These are phyloP conservation scores for Lypha dubia DNA, from an alignment of 2,888 invertebrate genomes.

Conservation along the genomic window DNA sequence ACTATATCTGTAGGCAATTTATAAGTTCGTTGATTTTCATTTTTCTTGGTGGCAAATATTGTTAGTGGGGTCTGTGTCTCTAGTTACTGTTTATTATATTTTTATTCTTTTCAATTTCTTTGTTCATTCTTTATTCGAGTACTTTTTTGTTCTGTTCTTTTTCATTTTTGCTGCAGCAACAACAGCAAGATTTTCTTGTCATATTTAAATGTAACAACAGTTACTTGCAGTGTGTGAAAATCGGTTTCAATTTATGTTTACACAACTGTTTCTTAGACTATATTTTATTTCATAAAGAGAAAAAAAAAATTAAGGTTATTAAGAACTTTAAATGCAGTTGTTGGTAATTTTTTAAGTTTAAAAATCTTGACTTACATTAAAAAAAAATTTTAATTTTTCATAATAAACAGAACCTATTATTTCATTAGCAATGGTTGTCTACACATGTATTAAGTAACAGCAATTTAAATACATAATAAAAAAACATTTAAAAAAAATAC, in stretches of 20 bases:
- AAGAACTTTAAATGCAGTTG: slow-evolving; percentile 31
- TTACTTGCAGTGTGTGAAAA: slow-evolving; percentile 68
- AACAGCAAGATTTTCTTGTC: slow-evolving; percentile 42
- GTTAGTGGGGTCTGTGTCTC: slow-evolving; percentile 10
- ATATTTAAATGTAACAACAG: slow-evolving; percentile 62
- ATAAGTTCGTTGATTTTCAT: slow-evolving; percentile 13
- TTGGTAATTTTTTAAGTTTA: neutral
- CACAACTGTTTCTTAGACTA: slow-evolving; percentile 55
- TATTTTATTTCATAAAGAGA: slow-evolving; percentile 7
- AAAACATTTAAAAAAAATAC: neutral
- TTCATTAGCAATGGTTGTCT: slow-evolving; percentile 2
- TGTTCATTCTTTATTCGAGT: slow-evolving; percentile 2
- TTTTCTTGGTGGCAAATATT: slow-evolving; percentile 22
- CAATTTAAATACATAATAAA: neutral
- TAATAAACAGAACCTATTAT: neutral
- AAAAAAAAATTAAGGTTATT: slow-evolving; percentile 20
- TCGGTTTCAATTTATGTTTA: slow-evolving; percentile 53
- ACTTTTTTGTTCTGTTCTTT: neutral
- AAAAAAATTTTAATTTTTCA: neutral
- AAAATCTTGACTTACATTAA: slow-evolving; percentile 7
- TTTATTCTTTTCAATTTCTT: neutral
- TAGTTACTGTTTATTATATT: slow-evolving; percentile 1
- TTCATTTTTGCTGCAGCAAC: neutral
- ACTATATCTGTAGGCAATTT: slow-evolving; percentile 25
- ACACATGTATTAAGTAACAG: neutral